These are phyloP conservation scores for Vulpes vulpes DNA, from an alignment of 2,113 vertebrate genomes.

Conservation along the genomic window DNA sequence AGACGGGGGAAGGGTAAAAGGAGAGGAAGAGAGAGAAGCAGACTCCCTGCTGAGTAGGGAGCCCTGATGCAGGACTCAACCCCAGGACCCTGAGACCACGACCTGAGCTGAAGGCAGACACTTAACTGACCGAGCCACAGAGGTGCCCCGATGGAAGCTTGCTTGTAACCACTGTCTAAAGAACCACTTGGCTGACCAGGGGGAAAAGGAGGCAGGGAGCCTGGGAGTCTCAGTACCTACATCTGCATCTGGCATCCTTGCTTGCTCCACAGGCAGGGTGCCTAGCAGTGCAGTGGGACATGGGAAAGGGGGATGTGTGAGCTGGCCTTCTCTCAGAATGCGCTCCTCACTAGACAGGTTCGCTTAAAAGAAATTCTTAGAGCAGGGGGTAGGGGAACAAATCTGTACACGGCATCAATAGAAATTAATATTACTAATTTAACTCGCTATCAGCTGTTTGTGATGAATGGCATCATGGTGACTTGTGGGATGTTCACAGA, in stretches of 20 bases:
- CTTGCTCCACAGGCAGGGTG: background rate
- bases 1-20: background rate
- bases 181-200: background rate
- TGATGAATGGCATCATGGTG: background rate
- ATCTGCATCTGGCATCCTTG: rapidly evolving
- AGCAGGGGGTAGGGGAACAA: rapidly evolving
- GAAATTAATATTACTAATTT: background rate
- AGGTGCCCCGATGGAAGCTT: background rate
- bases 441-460: background rate
- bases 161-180: background rate
- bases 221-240: rapidly evolving
- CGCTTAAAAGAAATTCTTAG: background rate
- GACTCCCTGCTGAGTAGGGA: background rate
- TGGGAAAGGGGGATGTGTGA: rapidly evolving
- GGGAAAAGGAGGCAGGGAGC: background rate
- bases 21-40: background rate
- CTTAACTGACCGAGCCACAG: background rate
- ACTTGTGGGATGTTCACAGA: background rate
- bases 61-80: background rate
- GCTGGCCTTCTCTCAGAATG: background rate
- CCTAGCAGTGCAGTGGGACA: rapidly evolving
- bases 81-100: background rate
- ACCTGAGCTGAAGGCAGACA: background rate
- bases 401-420: background rate
- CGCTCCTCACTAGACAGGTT: background rate